Evolutionary conservation across 2,888 invertebrate species (phyloP).

Genomic region (Apeira syringaria): DNA sequence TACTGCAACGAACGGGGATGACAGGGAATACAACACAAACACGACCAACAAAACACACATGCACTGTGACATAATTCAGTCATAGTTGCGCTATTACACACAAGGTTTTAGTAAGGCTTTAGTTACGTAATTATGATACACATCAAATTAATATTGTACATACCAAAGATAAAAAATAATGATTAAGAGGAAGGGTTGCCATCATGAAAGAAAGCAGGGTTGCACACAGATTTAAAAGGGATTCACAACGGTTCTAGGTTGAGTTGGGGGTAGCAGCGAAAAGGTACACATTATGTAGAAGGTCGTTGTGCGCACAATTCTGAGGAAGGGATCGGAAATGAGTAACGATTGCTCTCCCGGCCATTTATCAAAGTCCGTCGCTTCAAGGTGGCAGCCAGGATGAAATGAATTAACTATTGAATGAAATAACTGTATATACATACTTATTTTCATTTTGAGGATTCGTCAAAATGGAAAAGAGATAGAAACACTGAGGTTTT

Average conservation of each 20-base stretch:
- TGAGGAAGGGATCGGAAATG: conserved; percentile 68
- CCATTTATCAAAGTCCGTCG: conserved; percentile 75
- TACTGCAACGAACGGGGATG: conserved; percentile 10
- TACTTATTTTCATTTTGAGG: too few relatives aligned
- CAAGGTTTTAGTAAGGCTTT: conserved; percentile 8
- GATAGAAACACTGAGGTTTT: too few relatives aligned
- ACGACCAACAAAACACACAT: conserved; percentile 29
- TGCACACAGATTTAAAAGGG: conserved; percentile 41
- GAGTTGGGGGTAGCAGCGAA: conserved; percentile 48
- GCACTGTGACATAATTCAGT: conserved; percentile 17
- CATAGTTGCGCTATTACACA: conserved; percentile 1
- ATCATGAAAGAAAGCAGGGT: conserved; percentile 28
- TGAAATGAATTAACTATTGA: conserved; percentile 44
- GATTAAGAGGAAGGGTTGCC: conserved; percentile 30
- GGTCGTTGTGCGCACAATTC: conserved; percentile 47
- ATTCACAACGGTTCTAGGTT: conserved; percentile 45
- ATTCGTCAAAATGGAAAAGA: too few relatives aligned
- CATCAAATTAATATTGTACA: conserved; percentile 13
- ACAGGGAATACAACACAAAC: conserved; percentile 20
- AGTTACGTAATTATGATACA: conserved; percentile 12
- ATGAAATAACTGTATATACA: too few relatives aligned
- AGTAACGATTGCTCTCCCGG: conserved; percentile 70
- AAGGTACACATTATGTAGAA: conserved; percentile 56
- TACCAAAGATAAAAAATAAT: conserved; percentile 20
- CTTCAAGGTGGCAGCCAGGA: conserved; percentile 50